Evolutionary conservation across 2,113 vertebrate species (phyloP), one percentile per base, ranked within the genome.

Genomic region (Prinia subflava): DNA sequence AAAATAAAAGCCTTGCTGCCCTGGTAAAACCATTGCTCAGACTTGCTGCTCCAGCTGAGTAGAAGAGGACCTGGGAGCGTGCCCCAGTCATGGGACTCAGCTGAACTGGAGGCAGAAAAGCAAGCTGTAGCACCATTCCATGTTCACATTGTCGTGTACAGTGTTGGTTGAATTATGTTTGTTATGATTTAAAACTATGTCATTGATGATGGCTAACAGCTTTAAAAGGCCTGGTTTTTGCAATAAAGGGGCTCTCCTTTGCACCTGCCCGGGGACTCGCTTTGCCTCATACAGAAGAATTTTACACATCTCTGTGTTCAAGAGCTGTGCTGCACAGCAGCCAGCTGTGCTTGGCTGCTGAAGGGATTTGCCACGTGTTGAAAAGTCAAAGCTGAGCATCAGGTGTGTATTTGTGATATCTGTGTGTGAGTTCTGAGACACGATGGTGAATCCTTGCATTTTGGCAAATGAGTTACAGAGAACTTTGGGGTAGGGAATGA

Each of bases 131-230:
- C 28, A 22, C 15, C 39, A 35, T 28, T 3, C 28, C 5, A 1
- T 28, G 24, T 35, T 35, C 41, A 12, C 11, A 28, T 11, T 0
- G 4, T 35, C 47, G 31, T 28, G 14, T 7, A 10, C 1, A 7
- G 30, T 14, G 11, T 30, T 23, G 37, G 37, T 4, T 64, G 60
- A 44, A 53, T 44, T 17, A 5, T 19, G 39, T 11, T 53, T 28
- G 37, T 22, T 55, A 23, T 35, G 19, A 44, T 30, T 44, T 65
- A 11, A 44, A 55, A 15, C 15, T 9, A 7, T 65, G 25, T 22
- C 5, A 44, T 1, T 55, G 60, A 65, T 35, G 53, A 55, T 65
- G 31, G 60, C 60, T 30, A 30, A 35, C 15, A 44, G 47, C 37
- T 30, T 7, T 1, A 17, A 13, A 64, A 44, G 33, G 76, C 24